A percentile compares a stretch with the other conserved stretches of the same genome.
phyloP scores from a whole-genome alignment of 1,140 invertebrate species.

The Drosophila suzukii region DNA sequence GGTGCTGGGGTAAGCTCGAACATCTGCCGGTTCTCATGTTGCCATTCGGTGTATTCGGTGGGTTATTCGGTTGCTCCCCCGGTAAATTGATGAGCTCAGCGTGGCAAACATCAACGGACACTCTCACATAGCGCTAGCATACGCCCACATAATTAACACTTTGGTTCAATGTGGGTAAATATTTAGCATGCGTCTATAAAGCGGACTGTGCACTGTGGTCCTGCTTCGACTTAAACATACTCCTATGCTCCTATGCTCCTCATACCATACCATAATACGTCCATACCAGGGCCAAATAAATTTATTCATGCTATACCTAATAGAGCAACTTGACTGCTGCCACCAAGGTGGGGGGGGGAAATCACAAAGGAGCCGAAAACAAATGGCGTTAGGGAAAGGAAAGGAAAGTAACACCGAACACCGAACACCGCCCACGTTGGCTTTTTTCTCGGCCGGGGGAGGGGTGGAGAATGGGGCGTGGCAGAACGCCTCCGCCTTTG shows the following conservation, averaged over 20 bases:
- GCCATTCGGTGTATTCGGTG: background rate
- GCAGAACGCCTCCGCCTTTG: slow-evolving; percentile 27
- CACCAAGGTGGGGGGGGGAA: slow-evolving; percentile 1
- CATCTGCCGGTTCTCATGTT: slow-evolving; percentile 27
- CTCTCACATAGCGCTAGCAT: slow-evolving; percentile 9
- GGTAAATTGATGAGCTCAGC: slow-evolving; percentile 68
- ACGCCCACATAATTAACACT: slow-evolving; percentile 73
- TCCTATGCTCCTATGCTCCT: too few relatives aligned
- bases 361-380: slow-evolving; percentile 1
- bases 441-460: background rate
- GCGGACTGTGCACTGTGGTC: slow-evolving; percentile 8
- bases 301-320: slow-evolving; percentile 70
- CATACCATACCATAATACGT: background rate
- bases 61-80: slow-evolving; percentile 10
- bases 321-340: slow-evolving; percentile 56
- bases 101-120: slow-evolving; percentile 46
- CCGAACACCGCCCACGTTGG: slow-evolving; percentile 12
- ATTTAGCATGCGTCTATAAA: slow-evolving; percentile 70
- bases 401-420: slow-evolving; percentile 5
- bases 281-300: slow-evolving; percentile 47
- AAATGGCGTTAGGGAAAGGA: slow-evolving; percentile 2
- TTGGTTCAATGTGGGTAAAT: slow-evolving; percentile 69
- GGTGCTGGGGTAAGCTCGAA: background rate
- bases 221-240: too few relatives aligned
- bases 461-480: slow-evolving; percentile 2